phyloP scores from a whole-genome alignment of 2,888 invertebrate genomes.

The Lasiommata megera region DNA sequence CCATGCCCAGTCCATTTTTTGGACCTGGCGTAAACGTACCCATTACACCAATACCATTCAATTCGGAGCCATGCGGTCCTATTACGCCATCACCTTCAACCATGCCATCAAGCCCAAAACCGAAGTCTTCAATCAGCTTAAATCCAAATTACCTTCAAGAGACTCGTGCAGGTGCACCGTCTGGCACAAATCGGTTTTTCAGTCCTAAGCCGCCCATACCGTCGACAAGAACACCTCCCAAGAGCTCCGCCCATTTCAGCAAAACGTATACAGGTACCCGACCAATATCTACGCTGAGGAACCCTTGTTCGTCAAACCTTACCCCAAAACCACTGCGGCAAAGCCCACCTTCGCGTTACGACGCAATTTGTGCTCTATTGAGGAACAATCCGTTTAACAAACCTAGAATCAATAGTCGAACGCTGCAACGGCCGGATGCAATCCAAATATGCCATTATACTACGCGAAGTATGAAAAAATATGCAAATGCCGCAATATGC shows the following conservation, averaged over 20 bases:
- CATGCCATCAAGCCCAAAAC: background rate
- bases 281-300: background rate
- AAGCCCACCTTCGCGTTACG: conserved; percentile 16
- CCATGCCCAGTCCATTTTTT: conserved; percentile 10
- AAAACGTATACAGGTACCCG: background rate
- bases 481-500: background rate
- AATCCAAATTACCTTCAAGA: conserved; percentile 1
- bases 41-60: conserved; percentile 27
- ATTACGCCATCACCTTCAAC: background rate
- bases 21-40: conserved; percentile 33
- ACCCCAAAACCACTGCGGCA: conserved; percentile 6
- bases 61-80: background rate
- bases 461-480: conserved; percentile 5
- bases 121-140: conserved; percentile 4
- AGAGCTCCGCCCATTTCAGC: background rate
- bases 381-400: conserved; percentile 12
- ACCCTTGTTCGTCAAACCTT: conserved; percentile 10
- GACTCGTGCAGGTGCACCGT: background rate
- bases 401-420: conserved; percentile 16
- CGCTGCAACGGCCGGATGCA: background rate
- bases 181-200: background rate
- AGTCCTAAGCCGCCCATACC: background rate
- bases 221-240: background rate
- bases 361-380: conserved; percentile 6
- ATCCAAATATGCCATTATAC: conserved; percentile 18